Base-by-base conservation (phyloP, 1,140 invertebrate species). In the Protaetia brevitarsis region DNA sequence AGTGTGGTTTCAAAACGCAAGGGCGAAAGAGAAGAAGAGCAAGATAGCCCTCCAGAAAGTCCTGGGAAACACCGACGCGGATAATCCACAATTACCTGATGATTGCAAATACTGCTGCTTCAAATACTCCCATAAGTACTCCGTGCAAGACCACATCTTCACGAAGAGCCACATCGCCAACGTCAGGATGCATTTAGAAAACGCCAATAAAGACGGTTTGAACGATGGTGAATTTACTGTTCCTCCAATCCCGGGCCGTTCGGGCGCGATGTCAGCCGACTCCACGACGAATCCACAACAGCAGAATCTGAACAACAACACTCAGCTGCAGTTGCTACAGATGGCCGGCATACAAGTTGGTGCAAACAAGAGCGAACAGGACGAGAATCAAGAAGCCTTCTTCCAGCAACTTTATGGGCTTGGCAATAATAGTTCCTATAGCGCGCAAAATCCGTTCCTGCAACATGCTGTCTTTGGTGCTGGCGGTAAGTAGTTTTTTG, bases 11-110 rank as follows among this genome's bases (percentile, higher is more conserved):
- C 96, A 99, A 84, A 99, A 99, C 80, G 96, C 97, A 13, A 85
- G 97, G 68, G 97, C 97, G 61, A 99, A 99, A 85, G 96, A 99
- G 77, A 99, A 99, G 84, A 99, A 99, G 79, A 89, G 89, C 45
- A 87, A 89, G 71, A 74, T 89, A 16, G 85, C 86, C n/a, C 78
- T 87, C 19, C 81, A 84, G 65, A 86, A 86, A 71, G 75, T 84
- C 71, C 71, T 82, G 72, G 80, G 85, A 68, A 73, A 86, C 79
- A 29, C 79, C 76, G 63, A 82, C 74, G 57, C 76, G 73, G 69
- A 76, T 70, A 70, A 81, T 81, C 74, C 82, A 71, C 73, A 82
- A 73, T 77, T 86, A n/a, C 91, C 92, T 1, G 93, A 95, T 70
- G 92, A 95, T 73, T 97, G 95, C 80, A 88, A 87, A 68, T 85